Evolutionary conservation across 1,140 invertebrate species (phyloP), one percentile per base, ranked within the genome.

Genomic region (Metopolophium dirhodum): DNA sequence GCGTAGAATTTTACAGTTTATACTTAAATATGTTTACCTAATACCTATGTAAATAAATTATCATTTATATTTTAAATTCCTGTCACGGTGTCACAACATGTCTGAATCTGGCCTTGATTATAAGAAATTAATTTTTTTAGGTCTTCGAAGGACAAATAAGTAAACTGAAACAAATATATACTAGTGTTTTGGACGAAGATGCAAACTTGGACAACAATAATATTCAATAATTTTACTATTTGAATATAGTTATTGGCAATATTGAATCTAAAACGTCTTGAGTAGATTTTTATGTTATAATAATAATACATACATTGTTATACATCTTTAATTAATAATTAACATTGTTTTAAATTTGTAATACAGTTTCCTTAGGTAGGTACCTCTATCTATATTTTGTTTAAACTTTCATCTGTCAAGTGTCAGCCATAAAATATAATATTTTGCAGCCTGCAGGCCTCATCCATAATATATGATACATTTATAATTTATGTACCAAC

Each of bases 81-180:
- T 30, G 3, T 0, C 11, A 41, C 2, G 8, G 26, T 30, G 8
- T 8, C 57, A 57, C 11, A 30, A 11, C 57, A 61, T 30, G 57
- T 57, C 7, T 30, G 26, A 57, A 57, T 57, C 8, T 23, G 57
- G 57, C 9, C 2, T 30, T 30, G 9, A 30, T 51, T 68, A 61
- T 30, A n/a, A 68, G 30, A 68, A 68, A 68, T 61, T 30, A 90
- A 68, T 90, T 23, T 68, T 45, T 57, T 90, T 82, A 91, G 90
- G 30, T 91, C 18, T n/a, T 77, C 18, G 30, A 77, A 45, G 26
- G 49, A 45, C 35, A 91, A 41, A 91, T 77, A 8, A 47, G 20
- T 30, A 77, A 45, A 45, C 30, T 91, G 61, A 77, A 91, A 45
- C 14, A 45, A n/a, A 61, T 68, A 91, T 68, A 23, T 77, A 45